These are phyloP conservation scores for Uloborus diversus DNA, from an alignment of 1,140 invertebrate genomes.

Conservation along the genomic window DNA sequence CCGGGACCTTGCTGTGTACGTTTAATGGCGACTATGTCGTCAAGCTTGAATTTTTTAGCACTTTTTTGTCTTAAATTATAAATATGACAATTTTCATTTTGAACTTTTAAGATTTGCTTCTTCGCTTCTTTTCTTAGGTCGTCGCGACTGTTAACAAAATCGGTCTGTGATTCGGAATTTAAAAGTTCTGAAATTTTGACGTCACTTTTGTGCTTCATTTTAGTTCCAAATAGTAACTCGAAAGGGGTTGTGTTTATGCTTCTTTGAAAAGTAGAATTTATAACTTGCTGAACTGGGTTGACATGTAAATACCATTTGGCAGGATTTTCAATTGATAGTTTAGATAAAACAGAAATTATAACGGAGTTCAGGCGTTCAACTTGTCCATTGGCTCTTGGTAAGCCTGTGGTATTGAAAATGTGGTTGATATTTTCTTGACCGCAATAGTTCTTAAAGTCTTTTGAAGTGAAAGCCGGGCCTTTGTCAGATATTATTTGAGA, in stretches of 20 bases:
- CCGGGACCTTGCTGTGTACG: no score
- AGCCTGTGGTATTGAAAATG: not conserved
- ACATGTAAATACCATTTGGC: not conserved
- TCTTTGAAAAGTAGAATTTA: constrained; percentile 3
- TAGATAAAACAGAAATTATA: constrained; percentile 3
- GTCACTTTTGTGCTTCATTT: not conserved
- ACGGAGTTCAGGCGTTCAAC: constrained; percentile 1
- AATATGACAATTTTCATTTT: no score
- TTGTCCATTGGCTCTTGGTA: constrained; percentile 33
- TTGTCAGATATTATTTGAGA: not conserved
- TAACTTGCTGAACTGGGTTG: not conserved
- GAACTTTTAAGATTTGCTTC: no score
- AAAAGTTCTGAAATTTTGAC: no score
- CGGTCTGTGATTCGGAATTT: no score
- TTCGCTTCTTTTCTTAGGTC: no score
- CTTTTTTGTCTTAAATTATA: no score
- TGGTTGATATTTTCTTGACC: constrained; percentile 2
- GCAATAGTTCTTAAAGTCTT: constrained; percentile 1
- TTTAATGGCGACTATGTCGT: no score
- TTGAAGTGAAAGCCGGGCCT: constrained; percentile 2
- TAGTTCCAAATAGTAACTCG: constrained; percentile 1
- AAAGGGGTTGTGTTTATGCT: constrained; percentile 1
- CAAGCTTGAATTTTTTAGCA: no score
- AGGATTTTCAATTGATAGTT: not conserved
- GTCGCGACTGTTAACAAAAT: no score